phyloP scores from a whole-genome alignment of 2,888 invertebrate species.

The Stenolophus ochropezus region DNA sequence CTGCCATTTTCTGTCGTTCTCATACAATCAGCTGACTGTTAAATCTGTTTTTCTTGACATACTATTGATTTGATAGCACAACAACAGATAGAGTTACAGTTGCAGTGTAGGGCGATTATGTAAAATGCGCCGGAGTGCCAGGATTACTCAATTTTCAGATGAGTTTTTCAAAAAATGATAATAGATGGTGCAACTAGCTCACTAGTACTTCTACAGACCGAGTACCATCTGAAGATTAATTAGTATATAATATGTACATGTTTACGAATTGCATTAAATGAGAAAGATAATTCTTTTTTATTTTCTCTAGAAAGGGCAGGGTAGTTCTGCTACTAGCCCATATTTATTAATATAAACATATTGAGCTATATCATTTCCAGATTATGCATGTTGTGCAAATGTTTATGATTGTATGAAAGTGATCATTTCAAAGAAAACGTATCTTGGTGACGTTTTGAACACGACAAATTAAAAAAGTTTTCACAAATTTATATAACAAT shows the following conservation, averaged over 20 bases:
- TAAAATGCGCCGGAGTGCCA: neutral
- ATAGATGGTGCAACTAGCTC: neutral
- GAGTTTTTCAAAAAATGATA: neutral
- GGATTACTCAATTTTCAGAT: neutral
- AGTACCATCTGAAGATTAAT: neutral
- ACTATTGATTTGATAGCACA: neutral
- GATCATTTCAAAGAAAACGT: too few relatives aligned
- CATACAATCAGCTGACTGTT: constrained; percentile 8
- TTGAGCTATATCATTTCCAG: too few relatives aligned
- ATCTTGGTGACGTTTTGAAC: too few relatives aligned
- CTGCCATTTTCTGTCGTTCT: constrained; percentile 75
- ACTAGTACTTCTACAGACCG: neutral
- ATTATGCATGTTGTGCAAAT: neutral
- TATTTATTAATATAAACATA: neutral
- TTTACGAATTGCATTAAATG: neutral
- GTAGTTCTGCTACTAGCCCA: neutral
- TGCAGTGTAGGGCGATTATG: neutral
- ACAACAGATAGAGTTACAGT: neutral
- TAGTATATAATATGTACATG: neutral
- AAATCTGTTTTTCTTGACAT: neutral
- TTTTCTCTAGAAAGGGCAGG: constrained; percentile 1
- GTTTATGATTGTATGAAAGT: neutral
- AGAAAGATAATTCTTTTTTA: neutral
- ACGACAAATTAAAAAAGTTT: too few relatives aligned
- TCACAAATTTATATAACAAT: too few relatives aligned